Base-by-base conservation (phyloP, 2,797 vertebrate genomes). In the Clangula hyemalis region DNA sequence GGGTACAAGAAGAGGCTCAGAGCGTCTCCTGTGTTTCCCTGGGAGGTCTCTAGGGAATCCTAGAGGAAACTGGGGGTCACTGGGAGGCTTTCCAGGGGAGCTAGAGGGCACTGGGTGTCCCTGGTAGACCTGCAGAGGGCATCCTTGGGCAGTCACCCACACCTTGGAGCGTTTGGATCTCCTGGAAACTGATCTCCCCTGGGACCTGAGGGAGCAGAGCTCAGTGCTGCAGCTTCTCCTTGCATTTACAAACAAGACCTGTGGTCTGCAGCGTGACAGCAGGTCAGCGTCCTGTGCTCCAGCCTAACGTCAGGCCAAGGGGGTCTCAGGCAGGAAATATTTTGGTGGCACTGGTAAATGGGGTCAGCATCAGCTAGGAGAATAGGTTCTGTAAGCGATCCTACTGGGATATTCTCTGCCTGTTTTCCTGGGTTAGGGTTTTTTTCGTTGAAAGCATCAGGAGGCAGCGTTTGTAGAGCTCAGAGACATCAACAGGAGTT, bases 201-300 rank as follows among this genome's bases (percentile, higher is more conserved):
- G 32, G 61, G 39, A 45, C 19, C 4, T 5, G n/a, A 30, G 65
- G 61, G 14, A 16, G 28, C 49, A 25, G 64, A 61, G 39, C 69
- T 79, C 57, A 19, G 22, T 34, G 69, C 60, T 8, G 15, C 82
- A 91, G 72, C 85, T 76, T 82, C 74, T 87, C 70, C 22, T 19
- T 69, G 58, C 0, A 0, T 39, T 53, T 27, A 7, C 7, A 58
- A 0, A 14, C 0, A 0, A 36, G 28, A 22, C 7, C n/a, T 47
- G 49, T 25, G 70, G 30, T 5, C n/a, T 13, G 1, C 58, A 53
- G 57, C 32, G 38, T 3, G 30, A 43, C 54, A 60, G 62, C n/a
- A 8, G 38, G 47, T 39, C 70, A 38, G 79, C 68, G 11, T 41
- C 38, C 68, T 58, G 51, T 58, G 0, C 61, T 53, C 24, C 56